These are phyloP conservation scores for Vanessa atalanta DNA, from an alignment of 1,140 invertebrate genomes.

Conservation along the genomic window DNA sequence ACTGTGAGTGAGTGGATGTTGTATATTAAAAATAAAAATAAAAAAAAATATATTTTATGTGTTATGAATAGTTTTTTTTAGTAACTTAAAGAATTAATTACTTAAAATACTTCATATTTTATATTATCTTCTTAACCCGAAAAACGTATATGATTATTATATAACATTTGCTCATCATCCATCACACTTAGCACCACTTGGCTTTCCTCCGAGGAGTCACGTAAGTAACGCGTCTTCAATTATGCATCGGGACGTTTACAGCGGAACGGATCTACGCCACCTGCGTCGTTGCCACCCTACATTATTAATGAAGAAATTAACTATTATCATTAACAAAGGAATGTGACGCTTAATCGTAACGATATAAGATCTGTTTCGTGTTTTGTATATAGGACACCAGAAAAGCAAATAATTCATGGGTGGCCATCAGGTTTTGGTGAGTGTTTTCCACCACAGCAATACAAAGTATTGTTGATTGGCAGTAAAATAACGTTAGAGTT, in stretches of 20 bases:
- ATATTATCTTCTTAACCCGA: neutral
- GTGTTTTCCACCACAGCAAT: neutral
- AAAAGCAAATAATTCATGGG: no score
- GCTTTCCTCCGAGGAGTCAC: constrained; percentile 55
- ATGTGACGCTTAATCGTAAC: neutral
- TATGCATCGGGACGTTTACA: constrained; percentile 74
- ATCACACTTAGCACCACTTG: constrained; percentile 53
- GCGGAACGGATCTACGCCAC: constrained; percentile 53
- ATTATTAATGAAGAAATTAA: constrained; percentile 64
- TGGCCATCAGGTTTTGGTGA: no score
- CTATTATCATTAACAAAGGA: neutral
- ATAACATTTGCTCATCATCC: constrained; percentile 42
- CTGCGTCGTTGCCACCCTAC: constrained; percentile 70
- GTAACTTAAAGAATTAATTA: no score
- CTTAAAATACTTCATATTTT: no score
- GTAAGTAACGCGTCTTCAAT: constrained; percentile 67
- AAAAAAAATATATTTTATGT: no score
- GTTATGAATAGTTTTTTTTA: no score
- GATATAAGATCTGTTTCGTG: neutral
- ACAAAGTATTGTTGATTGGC: neutral
- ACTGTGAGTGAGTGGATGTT: no score
- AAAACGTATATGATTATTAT: neutral
- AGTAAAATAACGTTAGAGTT: neutral
- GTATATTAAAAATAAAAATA: no score
- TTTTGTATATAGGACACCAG: neutral